phyloP scores from a whole-genome alignment of 1,140 invertebrate genomes.

The Drosophila kikkawai region DNA sequence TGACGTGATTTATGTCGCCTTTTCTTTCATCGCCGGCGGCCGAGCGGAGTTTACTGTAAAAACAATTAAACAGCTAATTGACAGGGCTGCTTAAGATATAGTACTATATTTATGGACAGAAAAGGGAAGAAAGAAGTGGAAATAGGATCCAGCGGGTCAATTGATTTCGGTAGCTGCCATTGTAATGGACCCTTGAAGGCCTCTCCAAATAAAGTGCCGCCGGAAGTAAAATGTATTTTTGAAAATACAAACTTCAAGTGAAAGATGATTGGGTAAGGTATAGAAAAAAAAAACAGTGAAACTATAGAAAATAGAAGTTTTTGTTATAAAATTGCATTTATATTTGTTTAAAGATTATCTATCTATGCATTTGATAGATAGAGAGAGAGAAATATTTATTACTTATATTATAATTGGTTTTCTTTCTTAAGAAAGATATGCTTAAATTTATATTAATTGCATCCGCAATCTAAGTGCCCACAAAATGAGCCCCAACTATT shows the following conservation, averaged over 20 bases:
- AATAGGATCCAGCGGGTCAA: constrained; percentile 7
- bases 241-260: neutral
- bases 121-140: neutral
- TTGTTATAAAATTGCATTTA: too few species aligned
- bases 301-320: neutral
- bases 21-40: constrained; percentile 22
- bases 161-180: constrained; percentile 27
- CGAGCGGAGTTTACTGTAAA: constrained; percentile 49
- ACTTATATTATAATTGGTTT: too few species aligned
- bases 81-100: constrained; percentile 36
- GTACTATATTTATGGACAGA: constrained; percentile 1
- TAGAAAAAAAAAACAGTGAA: neutral
- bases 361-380: too few species aligned
- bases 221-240: constrained; percentile 28
- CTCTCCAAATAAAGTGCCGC: constrained; percentile 4
- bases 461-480: too few species aligned
- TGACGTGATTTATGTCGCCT: constrained; percentile 65
- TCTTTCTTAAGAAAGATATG: too few species aligned
- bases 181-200: constrained; percentile 3
- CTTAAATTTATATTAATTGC: neutral
- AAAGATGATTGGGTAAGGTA: neutral
- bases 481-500: constrained; percentile 6
- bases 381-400: too few species aligned
- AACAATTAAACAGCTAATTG: constrained; percentile 74
- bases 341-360: too few species aligned